Evolutionary conservation across 2,797 vertebrate species (phyloP).

Genomic region (Nannoperca obscura): DNA sequence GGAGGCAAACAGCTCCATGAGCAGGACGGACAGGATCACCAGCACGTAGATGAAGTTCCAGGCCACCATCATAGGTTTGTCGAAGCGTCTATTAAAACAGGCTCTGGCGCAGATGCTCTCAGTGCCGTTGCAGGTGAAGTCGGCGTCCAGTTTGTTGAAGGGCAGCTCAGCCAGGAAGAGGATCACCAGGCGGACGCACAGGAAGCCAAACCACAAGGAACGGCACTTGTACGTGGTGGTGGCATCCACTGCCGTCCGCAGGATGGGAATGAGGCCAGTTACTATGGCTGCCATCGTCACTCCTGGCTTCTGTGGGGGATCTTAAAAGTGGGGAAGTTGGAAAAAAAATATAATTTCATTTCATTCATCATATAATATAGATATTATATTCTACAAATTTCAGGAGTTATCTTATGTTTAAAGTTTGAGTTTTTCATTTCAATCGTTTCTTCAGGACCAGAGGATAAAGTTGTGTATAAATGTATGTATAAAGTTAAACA

Average conservation of each 20-base stretch:
- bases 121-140: slow-evolving; percentile 66
- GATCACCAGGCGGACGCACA: slow-evolving; percentile 67
- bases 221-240: slow-evolving; percentile 71
- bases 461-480: background rate
- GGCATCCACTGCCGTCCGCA: slow-evolving; percentile 73
- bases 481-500: no score
- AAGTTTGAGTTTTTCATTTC: background rate
- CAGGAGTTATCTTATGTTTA: background rate
- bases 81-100: slow-evolving; percentile 68
- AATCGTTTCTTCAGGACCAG: background rate
- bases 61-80: slow-evolving; percentile 60
- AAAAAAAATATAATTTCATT: background rate
- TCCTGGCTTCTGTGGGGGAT: background rate
- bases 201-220: slow-evolving; percentile 72
- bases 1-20: slow-evolving; percentile 73
- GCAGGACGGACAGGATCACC: slow-evolving; percentile 62
- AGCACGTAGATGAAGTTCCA: slow-evolving; percentile 74
- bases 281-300: slow-evolving; percentile 64
- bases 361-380: background rate
- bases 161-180: slow-evolving; percentile 71
- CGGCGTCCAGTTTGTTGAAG: slow-evolving; percentile 61
- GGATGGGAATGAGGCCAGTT: slow-evolving; percentile 77
- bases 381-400: background rate
- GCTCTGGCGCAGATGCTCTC: slow-evolving; percentile 37
- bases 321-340: background rate